Evolutionary conservation across 1,140 invertebrate genomes (phyloP), one percentile per base, ranked within the genome.

Genomic region (Tyrophagus putrescentiae): DNA sequence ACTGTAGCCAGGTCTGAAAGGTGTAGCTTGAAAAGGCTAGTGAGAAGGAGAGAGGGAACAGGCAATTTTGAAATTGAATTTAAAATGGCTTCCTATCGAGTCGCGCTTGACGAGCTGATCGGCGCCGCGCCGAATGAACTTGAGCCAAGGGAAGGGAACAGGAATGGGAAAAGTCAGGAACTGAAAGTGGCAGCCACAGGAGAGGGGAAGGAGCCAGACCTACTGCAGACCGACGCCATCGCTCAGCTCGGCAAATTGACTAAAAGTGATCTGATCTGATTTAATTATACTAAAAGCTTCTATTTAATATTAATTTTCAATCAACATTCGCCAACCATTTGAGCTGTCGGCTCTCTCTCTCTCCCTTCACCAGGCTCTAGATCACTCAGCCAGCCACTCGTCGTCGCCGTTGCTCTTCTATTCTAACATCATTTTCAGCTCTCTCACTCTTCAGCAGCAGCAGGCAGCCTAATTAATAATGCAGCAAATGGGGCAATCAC

Each of bases 261-360:
- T 53, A 3, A 54, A 27, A 32, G 1, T 31, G 52, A 36, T 54
- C 3, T 13, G 13, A 27, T 2, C 13, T 36, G 52, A 54, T 54
- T 54, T 27, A 54, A 54, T 54, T 54, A 54, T 13, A 27, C 13
- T 54, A 54, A 54, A 54, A 54, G 52, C 52, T 54, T 27, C 3
- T 2, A 54, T 54, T 23, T 54, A 54, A 27, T 54, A 54, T 54
- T 27, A 54, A 54, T 54, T 54, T 54, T 54, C 52, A 54, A 54
- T 31, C 52, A 54, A 54, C 13, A 54, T 27, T 54, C 2, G 52
- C 21, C 45, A 48, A 48, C 45, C 23, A 48, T 48, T 48, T 48
- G 45, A 7, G 45, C 7, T 48, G 7, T 48, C 45, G 13, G 31
- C 21, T 13, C 21, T 39, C 13, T 13, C 21, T 21, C 21, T 13